phyloP scores from a whole-genome alignment of 2,888 invertebrate species.

The Stramonita haemastoma region DNA sequence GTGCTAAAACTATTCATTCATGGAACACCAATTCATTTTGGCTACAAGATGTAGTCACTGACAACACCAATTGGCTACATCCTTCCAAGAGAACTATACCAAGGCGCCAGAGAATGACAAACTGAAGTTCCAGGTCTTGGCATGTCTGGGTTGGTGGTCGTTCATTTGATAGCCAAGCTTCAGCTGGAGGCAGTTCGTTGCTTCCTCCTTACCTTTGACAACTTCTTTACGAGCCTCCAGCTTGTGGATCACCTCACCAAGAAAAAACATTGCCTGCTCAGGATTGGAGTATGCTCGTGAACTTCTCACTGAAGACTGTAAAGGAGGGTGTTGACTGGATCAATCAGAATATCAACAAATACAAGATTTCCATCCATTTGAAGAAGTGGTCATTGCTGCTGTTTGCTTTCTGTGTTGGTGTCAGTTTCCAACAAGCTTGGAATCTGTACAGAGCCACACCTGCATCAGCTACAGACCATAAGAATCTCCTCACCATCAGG shows the following conservation, averaged over 20 bases:
- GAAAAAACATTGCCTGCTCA: too few species aligned
- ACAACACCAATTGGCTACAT: conserved; percentile 47
- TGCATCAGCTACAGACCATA: too few species aligned
- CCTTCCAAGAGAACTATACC: conserved; percentile 45
- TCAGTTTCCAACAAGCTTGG: too few species aligned
- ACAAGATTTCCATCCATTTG: too few species aligned
- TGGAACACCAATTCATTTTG: conserved; percentile 59
- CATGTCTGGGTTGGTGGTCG: conserved; percentile 40
- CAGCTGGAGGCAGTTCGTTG: conserved; percentile 30
- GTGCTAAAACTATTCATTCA: conserved; percentile 63
- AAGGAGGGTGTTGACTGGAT: too few species aligned
- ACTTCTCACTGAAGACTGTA: too few species aligned
- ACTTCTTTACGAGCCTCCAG: conserved; percentile 44
- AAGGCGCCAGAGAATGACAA: conserved; percentile 38
- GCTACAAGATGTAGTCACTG: conserved; percentile 56
- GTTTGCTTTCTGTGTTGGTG: too few species aligned
- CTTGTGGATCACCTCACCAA: conserved; percentile 40
- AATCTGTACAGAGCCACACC: too few species aligned
- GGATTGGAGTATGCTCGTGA: too few species aligned
- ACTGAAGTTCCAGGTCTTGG: conserved; percentile 18
- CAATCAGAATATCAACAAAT: too few species aligned
- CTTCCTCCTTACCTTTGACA: conserved; percentile 48
- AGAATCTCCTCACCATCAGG: too few species aligned
- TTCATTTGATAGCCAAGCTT: conserved; percentile 35
- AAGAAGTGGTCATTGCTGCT: too few species aligned